phyloP scores from a whole-genome alignment of 2,888 invertebrate species.

The Apantesis nais region DNA sequence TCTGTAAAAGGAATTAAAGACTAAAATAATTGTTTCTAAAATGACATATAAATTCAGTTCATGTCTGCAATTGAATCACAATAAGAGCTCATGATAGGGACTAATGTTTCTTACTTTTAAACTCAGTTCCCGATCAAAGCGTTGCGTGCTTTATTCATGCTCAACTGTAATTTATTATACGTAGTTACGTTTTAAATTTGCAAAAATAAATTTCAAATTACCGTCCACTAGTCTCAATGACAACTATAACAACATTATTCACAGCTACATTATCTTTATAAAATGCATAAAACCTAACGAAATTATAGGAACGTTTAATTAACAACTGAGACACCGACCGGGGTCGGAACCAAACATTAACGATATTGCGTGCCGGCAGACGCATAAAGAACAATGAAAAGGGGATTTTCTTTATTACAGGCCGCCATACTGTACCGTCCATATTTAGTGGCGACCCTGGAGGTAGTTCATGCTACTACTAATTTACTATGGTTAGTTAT shows the following conservation, averaged over 20 bases:
- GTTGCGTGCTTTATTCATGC: too few relatives aligned
- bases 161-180: background rate
- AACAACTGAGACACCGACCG: constrained; percentile 40
- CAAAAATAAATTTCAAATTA: background rate
- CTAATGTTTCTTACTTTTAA: background rate
- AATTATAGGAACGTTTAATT: constrained; percentile 41
- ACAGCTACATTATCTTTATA: background rate
- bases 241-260: too few relatives aligned
- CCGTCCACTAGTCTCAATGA: background rate
- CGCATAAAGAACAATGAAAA: constrained; percentile 75
- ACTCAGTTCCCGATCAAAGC: background rate
- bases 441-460: constrained; percentile 39
- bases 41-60: too few relatives aligned
- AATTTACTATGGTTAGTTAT: constrained; percentile 21
- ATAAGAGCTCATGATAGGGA: too few relatives aligned
- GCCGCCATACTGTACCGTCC: constrained; percentile 38
- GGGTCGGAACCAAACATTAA: constrained; percentile 51
- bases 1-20: too few relatives aligned
- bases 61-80: too few relatives aligned
- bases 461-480: constrained; percentile 14
- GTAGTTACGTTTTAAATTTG: background rate
- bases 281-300: constrained; percentile 28
- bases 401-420: constrained; percentile 69
- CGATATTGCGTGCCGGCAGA: constrained; percentile 68
- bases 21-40: too few relatives aligned